Conservation (phyloP, 2,113 vertebrate species). For the Tinamus guttatus region DNA sequence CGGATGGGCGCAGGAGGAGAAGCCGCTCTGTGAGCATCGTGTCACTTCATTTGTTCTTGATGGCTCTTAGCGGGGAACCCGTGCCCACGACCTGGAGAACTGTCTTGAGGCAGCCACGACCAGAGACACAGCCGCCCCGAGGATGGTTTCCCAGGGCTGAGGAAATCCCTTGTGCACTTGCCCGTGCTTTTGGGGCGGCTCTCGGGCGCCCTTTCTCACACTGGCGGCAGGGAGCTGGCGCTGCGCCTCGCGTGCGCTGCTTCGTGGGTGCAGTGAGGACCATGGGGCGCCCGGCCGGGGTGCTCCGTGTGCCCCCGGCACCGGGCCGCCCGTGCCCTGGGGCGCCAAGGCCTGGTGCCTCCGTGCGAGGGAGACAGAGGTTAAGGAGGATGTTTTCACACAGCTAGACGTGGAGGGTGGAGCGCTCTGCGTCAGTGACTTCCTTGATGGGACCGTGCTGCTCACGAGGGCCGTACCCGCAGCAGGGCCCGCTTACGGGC, state of each 20-base stretch:
- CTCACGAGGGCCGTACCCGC: no score
- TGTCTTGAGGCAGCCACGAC: no score
- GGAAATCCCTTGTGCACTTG: background rate
- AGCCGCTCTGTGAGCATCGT: background rate
- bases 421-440: background rate
- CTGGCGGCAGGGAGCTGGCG: rapidly evolving
- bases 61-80: background rate
- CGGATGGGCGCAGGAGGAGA: background rate
- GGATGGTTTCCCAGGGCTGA: background rate
- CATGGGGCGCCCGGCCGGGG: background rate
- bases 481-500: rapidly evolving
- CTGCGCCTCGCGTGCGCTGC: rapidly evolving
- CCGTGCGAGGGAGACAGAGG: rapidly evolving
- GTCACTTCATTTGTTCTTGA: background rate
- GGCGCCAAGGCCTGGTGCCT: rapidly evolving
- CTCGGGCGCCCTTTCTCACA: background rate
- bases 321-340: background rate
- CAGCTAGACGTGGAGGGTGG: background rate
- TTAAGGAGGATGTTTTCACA: background rate
- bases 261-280: no score
- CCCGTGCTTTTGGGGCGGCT: rapidly evolving
- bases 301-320: background rate
- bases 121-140: background rate
- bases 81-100: background rate
- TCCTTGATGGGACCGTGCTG: no score